Percentiles rank a stretch among this genome's conserved stretches.
Conservation (phyloP, 2,113 vertebrate genomes). For the Pandion haliaetus region DNA sequence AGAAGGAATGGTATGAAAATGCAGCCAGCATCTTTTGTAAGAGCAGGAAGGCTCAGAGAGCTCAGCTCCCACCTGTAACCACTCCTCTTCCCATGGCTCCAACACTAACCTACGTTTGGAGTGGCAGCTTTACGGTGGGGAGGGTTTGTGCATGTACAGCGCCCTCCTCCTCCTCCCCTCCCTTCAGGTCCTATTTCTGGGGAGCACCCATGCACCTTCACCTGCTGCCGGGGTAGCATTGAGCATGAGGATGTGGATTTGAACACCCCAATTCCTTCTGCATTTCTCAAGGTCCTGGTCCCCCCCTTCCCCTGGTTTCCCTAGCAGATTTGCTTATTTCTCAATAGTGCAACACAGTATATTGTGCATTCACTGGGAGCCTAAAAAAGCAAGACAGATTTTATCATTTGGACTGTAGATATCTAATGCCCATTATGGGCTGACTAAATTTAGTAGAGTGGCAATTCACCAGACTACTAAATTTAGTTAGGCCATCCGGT, state of each 20-base stretch:
- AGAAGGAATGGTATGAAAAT: neutral
- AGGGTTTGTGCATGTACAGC: neutral
- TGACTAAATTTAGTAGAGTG: slow-evolving; percentile 59
- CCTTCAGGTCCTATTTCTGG: accelerated
- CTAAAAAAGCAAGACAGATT: slow-evolving; percentile 54
- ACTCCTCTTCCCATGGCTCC: neutral
- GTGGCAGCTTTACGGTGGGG: neutral
- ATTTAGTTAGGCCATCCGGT: slow-evolving; percentile 64
- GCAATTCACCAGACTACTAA: slow-evolving; percentile 64
- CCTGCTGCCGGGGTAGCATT: neutral
- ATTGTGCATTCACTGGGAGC: neutral
- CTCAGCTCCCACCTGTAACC: neutral
- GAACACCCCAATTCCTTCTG: neutral
- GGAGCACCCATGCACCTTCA: neutral
- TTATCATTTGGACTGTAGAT: slow-evolving; percentile 54
- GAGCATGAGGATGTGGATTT: neutral
- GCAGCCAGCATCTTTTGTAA: neutral
- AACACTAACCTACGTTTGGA: neutral
- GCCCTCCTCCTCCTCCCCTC: neutral
- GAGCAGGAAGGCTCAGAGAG: neutral
- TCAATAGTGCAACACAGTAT: neutral
- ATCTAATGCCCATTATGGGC: slow-evolving; percentile 49
- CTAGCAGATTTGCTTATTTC: neutral
- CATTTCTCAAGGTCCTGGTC: neutral
- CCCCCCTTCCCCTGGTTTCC: neutral